Evolutionary conservation across 2,113 vertebrate genomes (phyloP).

Genomic region (Cyphomyrus plagiostoma): DNA sequence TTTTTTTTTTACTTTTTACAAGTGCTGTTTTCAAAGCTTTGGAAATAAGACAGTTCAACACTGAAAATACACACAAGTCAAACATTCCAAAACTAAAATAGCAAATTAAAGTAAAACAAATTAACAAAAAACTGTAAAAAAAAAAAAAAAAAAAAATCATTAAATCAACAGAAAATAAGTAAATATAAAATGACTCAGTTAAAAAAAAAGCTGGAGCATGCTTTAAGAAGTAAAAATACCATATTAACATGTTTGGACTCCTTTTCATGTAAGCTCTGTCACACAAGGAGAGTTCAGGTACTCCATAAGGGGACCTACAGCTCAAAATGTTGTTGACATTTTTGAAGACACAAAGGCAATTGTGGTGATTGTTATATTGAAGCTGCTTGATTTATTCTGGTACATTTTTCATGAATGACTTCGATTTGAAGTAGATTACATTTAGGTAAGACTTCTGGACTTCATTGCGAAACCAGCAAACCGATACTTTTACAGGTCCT

Average conservation of each 20-base stretch:
- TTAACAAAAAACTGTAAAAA: neutral
- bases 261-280: constrained; percentile 3
- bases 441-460: constrained; percentile 11
- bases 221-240: constrained; percentile 13
- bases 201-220: constrained; percentile 11
- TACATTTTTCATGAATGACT: constrained; percentile 19
- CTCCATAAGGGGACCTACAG: constrained; percentile 4
- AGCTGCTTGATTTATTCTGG: constrained; percentile 31
- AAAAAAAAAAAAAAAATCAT: neutral
- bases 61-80: constrained; percentile 8
- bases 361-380: constrained; percentile 31
- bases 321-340: constrained; percentile 22
- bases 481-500: neutral
- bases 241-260: constrained; percentile 12
- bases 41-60: constrained; percentile 20
- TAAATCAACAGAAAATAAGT: constrained; percentile 5
- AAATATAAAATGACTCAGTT: constrained; percentile 2
- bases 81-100: neutral
- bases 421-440: constrained; percentile 13
- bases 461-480: constrained; percentile 3
- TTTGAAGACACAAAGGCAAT: constrained; percentile 39
- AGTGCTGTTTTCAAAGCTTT: constrained; percentile 13
- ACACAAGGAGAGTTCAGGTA: constrained; percentile 6
- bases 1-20: neutral
- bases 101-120: neutral